phyloP scores from a whole-genome alignment of 92 coral and sea anemone species.

The Actinernus sp. region DNA sequence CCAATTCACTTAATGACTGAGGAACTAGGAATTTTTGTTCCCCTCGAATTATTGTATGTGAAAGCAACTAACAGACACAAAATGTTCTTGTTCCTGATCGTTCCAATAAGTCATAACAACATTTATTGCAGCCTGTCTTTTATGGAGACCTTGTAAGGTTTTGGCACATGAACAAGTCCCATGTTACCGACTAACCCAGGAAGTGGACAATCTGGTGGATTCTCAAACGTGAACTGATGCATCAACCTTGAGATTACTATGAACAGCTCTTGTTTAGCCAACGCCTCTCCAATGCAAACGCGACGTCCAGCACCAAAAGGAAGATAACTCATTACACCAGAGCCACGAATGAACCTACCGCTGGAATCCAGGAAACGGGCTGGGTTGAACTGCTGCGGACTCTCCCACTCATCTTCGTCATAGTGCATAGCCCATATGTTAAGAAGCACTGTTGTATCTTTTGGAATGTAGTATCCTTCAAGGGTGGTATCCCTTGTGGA shows the following conservation, averaged over 20 bases:
- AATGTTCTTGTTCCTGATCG: no score
- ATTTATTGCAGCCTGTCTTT: no score
- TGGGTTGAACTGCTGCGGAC: constrained; percentile 65
- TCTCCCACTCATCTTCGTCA: constrained; percentile 63
- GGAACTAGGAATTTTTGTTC: no score
- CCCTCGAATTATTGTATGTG: no score
- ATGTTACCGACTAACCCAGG: constrained; percentile 53
- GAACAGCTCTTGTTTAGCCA: constrained; percentile 64
- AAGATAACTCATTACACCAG: constrained; percentile 49
- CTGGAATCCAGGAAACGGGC: constrained; percentile 61
- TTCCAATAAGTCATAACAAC: no score
- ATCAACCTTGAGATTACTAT: constrained; percentile 55
- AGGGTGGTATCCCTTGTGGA: constrained; percentile 37
- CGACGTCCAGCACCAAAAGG: constrained; percentile 76
- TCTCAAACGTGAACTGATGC: constrained; percentile 55
- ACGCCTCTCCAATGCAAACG: constrained; percentile 74
- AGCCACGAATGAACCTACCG: constrained; percentile 43
- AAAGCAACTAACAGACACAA: no score
- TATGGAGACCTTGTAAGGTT: constrained; percentile 52
- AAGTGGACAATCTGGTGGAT: constrained; percentile 41
- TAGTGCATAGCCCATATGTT: constrained; percentile 82
- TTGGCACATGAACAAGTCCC: constrained; percentile 56
- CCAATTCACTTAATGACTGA: no score
- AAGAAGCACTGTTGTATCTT: constrained; percentile 58
- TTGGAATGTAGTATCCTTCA: constrained; percentile 65